Percentiles rank a stretch among this genome's conserved stretches.
Conservation (phyloP, 2,888 invertebrate species). For the Parnassius apollo region DNA sequence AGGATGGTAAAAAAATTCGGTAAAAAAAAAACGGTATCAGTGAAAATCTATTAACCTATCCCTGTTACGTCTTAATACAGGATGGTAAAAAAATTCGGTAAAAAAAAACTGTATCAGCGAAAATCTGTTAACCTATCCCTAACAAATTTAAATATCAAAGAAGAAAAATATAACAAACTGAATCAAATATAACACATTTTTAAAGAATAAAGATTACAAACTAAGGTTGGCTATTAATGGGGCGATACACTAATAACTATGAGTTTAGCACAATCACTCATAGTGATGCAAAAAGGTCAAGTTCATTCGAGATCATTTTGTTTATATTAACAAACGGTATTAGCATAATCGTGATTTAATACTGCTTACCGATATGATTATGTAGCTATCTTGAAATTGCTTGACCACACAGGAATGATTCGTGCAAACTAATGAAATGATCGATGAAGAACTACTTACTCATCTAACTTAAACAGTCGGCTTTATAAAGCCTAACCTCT, state of each 20-base stretch:
- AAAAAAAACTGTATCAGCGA: not conserved
- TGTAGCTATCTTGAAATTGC: slow-evolving; percentile 43
- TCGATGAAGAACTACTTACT: slow-evolving; percentile 47
- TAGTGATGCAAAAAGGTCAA: slow-evolving; percentile 67
- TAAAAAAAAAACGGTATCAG: no score
- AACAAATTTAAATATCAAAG: slow-evolving; percentile 44
- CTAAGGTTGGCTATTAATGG: slow-evolving; percentile 66
- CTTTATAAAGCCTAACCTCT: no score
- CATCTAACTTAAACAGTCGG: slow-evolving; percentile 29
- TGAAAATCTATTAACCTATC: slow-evolving; percentile 37
- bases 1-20: no score
- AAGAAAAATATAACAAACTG: slow-evolving; percentile 42
- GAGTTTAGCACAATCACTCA: slow-evolving; percentile 81
- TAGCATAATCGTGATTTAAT: no score
- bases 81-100: no score
- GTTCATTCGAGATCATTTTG: slow-evolving; percentile 38
- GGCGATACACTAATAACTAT: slow-evolving; percentile 69
- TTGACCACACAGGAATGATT: slow-evolving; percentile 81
- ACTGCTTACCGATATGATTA: not conserved
- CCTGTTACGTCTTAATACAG: slow-evolving; percentile 27
- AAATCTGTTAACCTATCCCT: slow-evolving; percentile 40
- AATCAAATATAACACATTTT: slow-evolving; percentile 46
- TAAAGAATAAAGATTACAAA: slow-evolving; percentile 33
- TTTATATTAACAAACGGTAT: no score
- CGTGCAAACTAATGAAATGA: slow-evolving; percentile 83